Evolutionary conservation across 2,797 vertebrate species (phyloP).

Genomic region (Synaphobranchus kaupii): DNA sequence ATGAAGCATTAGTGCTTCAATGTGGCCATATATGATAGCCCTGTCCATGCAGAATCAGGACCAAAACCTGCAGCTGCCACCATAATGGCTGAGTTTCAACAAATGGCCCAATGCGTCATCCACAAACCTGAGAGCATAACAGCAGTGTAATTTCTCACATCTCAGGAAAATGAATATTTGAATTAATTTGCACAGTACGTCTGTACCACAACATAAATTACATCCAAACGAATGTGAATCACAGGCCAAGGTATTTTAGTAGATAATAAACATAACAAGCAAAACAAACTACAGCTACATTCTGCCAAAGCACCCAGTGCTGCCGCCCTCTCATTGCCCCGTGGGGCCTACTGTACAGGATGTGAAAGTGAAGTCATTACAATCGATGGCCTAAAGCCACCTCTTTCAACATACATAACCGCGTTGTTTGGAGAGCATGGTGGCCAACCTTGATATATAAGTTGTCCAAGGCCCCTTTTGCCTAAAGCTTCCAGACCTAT

Average conservation of each 20-base stretch:
- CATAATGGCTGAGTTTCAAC: background rate
- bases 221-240: background rate
- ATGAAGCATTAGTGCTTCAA: background rate
- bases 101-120: background rate
- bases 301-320: background rate
- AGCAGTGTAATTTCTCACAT: background rate
- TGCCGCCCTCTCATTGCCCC: background rate
- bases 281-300: background rate
- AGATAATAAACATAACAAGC: conserved; percentile 9
- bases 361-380: conserved; percentile 26
- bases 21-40: conserved; percentile 11
- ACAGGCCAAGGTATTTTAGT: background rate
- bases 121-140: background rate
- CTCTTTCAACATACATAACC: conserved; percentile 16
- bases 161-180: conserved; percentile 10
- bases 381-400: conserved; percentile 25
- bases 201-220: background rate
- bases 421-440: conserved; percentile 4
- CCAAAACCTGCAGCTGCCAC: background rate
- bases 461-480: conserved; percentile 1
- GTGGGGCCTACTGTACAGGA: background rate
- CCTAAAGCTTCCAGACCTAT: background rate
- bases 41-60: conserved; percentile 14
- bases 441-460: background rate
- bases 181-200: conserved; percentile 19